phyloP scores from a whole-genome alignment of 2,888 invertebrate genomes.

The Morpho achilles region DNA sequence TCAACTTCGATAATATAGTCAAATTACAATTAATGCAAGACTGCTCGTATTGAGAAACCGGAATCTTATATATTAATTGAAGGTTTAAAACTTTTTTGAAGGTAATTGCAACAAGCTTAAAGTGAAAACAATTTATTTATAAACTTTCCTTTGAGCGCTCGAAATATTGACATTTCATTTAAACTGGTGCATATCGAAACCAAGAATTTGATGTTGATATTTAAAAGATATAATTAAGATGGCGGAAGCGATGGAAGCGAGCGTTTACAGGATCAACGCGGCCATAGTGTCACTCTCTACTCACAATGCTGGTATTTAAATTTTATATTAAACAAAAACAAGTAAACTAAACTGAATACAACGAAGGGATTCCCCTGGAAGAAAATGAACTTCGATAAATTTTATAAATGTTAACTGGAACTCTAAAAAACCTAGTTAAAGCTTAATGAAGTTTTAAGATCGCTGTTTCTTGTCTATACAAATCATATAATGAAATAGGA shows the following conservation, averaged over 20 bases:
- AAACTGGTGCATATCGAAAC: conserved; percentile 19
- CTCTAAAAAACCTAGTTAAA: no score
- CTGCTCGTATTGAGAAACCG: conserved; percentile 44
- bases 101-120: conserved; percentile 60
- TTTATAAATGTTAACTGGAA: no score
- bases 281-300: no score
- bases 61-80: conserved; percentile 62
- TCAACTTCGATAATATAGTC: conserved; percentile 17
- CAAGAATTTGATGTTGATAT: conserved; percentile 5
- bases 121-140: conserved; percentile 64
- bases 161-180: conserved; percentile 60
- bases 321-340: no score
- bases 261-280: background rate
- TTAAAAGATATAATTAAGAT: background rate
- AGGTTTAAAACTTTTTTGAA: conserved; percentile 58
- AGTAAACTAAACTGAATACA: no score
- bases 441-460: no score
- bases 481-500: no score
- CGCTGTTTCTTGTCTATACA: no score
- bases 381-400: no score
- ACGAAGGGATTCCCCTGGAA: no score
- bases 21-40: conserved; percentile 44
- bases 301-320: no score
- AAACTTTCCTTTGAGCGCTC: conserved; percentile 65
- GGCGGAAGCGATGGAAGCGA: no score